A percentile compares a stretch with the other conserved stretches of the same genome.
phyloP scores from a whole-genome alignment of 2,888 invertebrate genomes.

The Spialia ferax region DNA sequence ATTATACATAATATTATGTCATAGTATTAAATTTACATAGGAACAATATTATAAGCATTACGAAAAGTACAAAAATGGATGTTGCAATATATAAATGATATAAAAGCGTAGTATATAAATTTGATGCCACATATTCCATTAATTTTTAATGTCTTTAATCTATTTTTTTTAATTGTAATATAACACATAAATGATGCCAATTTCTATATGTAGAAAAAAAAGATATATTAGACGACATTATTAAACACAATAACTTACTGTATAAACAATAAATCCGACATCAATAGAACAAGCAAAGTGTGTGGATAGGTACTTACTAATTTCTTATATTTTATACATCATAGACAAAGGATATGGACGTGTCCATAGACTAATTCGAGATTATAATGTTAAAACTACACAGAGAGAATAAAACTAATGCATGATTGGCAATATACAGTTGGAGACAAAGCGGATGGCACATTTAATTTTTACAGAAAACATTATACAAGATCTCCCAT shows the following conservation, averaged over 20 bases:
- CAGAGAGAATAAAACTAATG: constrained; percentile 49
- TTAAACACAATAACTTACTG: background rate
- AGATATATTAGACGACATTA: background rate
- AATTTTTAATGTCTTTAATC: background rate
- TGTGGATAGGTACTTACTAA: constrained; percentile 16
- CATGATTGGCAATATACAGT: constrained; percentile 72
- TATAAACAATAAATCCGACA: constrained; percentile 20
- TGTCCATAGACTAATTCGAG: constrained; percentile 62
- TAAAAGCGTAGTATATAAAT: constrained; percentile 32
- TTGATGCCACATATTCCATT: constrained; percentile 14
- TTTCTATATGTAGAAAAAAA: background rate
- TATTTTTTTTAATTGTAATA: too few species aligned
- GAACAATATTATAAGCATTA: constrained; percentile 37
- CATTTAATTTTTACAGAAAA: constrained; percentile 71
- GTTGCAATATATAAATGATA: constrained; percentile 34
- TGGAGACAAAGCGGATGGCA: constrained; percentile 79
- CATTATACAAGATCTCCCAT: constrained; percentile 62
- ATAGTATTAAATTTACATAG: constrained; percentile 39
- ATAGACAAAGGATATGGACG: constrained; percentile 64
- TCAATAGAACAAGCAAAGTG: constrained; percentile 22
- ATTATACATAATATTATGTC: too few species aligned
- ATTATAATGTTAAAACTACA: constrained; percentile 34
- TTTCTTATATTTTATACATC: constrained; percentile 43
- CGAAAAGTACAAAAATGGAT: constrained; percentile 40
- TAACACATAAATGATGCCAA: background rate